Percentiles rank a stretch among this genome's conserved stretches.
phyloP scores from a whole-genome alignment of 2,888 invertebrate genomes.

The Plebejus argus region DNA sequence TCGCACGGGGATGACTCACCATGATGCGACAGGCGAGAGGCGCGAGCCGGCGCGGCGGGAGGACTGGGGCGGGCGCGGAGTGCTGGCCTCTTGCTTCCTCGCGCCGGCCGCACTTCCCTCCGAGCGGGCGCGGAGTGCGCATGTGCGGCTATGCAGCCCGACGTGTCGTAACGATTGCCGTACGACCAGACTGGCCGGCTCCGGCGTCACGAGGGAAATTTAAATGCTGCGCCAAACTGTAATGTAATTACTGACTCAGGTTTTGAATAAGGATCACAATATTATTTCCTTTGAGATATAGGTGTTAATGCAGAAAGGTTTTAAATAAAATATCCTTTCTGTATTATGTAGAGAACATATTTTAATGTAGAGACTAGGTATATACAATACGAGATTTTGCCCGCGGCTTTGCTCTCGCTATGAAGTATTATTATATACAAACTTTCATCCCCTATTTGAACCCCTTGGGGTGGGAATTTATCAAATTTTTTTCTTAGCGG shows the following conservation, averaged over 20 bases:
- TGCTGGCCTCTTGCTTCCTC: conserved; percentile 60
- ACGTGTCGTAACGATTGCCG: conserved; percentile 75
- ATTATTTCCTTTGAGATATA: conserved; percentile 1
- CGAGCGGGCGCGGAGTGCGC: conserved; percentile 65
- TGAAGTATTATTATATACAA: too few relatives aligned
- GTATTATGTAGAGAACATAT: background rate
- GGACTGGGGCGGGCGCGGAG: conserved; percentile 74
- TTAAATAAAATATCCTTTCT: background rate
- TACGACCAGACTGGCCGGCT: conserved; percentile 76
- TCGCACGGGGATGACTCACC: conserved; percentile 77
- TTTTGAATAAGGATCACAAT: background rate
- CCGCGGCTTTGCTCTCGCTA: too few relatives aligned
- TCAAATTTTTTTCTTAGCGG: too few relatives aligned
- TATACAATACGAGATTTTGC: too few relatives aligned
- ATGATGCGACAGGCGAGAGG: conserved; percentile 75
- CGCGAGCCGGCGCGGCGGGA: conserved; percentile 75
- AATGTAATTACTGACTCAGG: conserved; percentile 47
- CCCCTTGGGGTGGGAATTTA: too few relatives aligned
- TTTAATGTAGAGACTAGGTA: background rate
- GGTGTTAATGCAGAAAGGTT: background rate
- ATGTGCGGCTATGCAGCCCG: conserved; percentile 76
- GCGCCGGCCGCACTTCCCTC: conserved; percentile 68
- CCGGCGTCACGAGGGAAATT: conserved; percentile 69
- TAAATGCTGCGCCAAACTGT: conserved; percentile 61
- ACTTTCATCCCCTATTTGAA: too few relatives aligned